Conservation (phyloP, 2,888 invertebrate species). For the Tortricodes alternella region DNA sequence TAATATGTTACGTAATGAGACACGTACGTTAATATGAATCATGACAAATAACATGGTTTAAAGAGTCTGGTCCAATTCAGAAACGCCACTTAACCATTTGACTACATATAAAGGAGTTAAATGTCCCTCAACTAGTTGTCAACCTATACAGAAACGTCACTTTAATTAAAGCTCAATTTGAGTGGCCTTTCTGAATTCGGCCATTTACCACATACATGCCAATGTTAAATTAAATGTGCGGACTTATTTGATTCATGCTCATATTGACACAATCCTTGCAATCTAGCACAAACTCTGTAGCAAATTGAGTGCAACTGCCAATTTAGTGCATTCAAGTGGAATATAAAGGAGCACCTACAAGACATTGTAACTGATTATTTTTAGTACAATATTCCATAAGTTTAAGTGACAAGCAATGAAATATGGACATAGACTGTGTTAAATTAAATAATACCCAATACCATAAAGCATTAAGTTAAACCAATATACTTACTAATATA, state of each 20-base stretch:
- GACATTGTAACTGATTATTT: slow-evolving; percentile 4
- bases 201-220: background rate
- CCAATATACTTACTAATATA: no score
- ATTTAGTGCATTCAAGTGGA: slow-evolving; percentile 15
- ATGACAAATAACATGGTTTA: slow-evolving; percentile 5
- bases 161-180: no score
- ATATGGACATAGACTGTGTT: background rate
- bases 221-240: slow-evolving; percentile 3
- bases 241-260: slow-evolving; percentile 13
- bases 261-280: slow-evolving; percentile 15
- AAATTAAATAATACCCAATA: background rate
- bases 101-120: no score
- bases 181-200: no score
- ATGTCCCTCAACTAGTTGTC: no score
- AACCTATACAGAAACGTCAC: no score
- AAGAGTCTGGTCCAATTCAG: no score
- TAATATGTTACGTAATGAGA: background rate
- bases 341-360: slow-evolving; percentile 10
- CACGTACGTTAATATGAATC: background rate
- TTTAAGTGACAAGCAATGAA: background rate
- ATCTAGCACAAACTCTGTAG: slow-evolving; percentile 3
- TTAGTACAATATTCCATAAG: background rate
- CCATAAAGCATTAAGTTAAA: no score
- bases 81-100: no score
- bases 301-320: slow-evolving; percentile 18